A percentile compares a stretch with the other conserved stretches of the same genome.
Conservation (phyloP, 37 sponge, comb jelly and placozoan species). For the Axinella damicornis region DNA sequence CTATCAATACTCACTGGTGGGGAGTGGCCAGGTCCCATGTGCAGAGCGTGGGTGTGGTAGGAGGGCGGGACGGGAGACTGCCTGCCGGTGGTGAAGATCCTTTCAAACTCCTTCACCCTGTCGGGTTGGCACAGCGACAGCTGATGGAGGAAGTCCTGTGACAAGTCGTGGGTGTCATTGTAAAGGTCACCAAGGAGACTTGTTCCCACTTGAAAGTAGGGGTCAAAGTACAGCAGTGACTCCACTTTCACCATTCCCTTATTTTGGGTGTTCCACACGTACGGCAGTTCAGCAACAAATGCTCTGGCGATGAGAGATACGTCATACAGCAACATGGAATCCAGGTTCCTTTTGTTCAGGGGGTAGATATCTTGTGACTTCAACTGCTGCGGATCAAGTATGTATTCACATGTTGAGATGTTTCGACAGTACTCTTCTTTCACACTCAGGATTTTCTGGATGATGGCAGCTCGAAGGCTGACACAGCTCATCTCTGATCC, state of each 20-base stretch:
- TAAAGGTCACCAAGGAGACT: background rate
- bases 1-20: too few relatives aligned
- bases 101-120: background rate
- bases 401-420: background rate
- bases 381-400: constrained; percentile 33
- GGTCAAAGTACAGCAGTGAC: constrained; percentile 37
- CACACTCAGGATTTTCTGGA: constrained; percentile 37
- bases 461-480: constrained; percentile 28
- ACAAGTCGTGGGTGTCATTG: background rate
- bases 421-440: constrained; percentile 18
- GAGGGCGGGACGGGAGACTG: background rate
- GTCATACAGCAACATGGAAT: constrained; percentile 10
- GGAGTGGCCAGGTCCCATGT: too few relatives aligned
- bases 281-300: background rate
- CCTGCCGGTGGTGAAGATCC: background rate
- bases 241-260: background rate
- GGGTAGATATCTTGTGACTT: constrained; percentile 29
- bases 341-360: background rate
- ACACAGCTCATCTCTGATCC: constrained; percentile 37
- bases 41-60: background rate
- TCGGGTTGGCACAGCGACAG: background rate
- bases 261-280: background rate
- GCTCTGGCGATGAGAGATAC: constrained; percentile 1
- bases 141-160: constrained; percentile 19
- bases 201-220: constrained; percentile 32